Conservation (phyloP, 2,113 vertebrate species). For the Hippocampus abdominalis region DNA sequence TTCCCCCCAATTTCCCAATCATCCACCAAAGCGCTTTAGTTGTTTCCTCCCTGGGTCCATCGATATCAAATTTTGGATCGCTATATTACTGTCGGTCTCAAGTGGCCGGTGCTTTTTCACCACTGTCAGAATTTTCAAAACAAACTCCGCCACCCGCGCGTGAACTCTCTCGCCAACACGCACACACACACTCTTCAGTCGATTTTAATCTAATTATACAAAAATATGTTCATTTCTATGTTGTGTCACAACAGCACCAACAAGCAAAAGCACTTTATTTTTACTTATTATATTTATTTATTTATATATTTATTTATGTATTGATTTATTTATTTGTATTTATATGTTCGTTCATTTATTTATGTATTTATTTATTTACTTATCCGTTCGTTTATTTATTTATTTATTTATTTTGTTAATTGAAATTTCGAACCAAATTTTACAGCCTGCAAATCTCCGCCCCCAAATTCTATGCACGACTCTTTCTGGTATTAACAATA, state of each 20-base stretch:
- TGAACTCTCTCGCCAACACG: background rate
- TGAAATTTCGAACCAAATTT: background rate
- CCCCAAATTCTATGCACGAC: background rate
- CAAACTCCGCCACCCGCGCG: background rate
- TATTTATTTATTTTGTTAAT: too few relatives aligned
- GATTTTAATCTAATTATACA: background rate
- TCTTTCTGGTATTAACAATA: background rate
- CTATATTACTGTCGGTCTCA: conserved; percentile 1
- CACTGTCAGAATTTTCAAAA: background rate
- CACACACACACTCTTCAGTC: background rate
- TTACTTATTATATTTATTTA: too few relatives aligned
- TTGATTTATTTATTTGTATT: too few relatives aligned
- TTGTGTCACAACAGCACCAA: too few relatives aligned
- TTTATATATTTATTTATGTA: too few relatives aligned
- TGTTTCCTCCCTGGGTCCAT: conserved; percentile 22
- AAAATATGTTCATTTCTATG: too few relatives aligned
- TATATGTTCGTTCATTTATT: too few relatives aligned
- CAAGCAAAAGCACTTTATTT: too few relatives aligned
- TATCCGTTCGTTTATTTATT: too few relatives aligned
- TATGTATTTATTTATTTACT: too few relatives aligned
- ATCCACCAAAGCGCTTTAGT: conserved; percentile 35
- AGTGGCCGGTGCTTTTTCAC: background rate
- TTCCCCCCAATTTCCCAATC: conserved; percentile 50
- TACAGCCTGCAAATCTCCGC: background rate
- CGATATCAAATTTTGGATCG: conserved; percentile 36